Evolutionary conservation across 1,140 invertebrate species (phyloP).

Genomic region (Drusus annulatus): DNA sequence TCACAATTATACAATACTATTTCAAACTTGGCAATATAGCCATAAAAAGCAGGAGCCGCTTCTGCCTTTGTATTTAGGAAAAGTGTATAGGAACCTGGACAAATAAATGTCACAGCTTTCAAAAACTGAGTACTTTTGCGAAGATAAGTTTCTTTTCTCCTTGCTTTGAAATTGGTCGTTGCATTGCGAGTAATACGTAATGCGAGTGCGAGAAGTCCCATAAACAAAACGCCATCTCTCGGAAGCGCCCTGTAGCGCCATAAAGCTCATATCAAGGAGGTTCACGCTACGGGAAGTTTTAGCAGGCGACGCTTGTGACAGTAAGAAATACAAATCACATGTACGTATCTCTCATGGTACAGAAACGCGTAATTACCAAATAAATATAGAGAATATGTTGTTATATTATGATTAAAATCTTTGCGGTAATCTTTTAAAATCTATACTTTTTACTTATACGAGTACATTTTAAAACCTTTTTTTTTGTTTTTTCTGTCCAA

Average conservation of each 20-base stretch:
- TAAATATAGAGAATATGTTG: slow-evolving; percentile 10
- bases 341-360: slow-evolving; percentile 46
- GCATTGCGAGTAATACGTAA: slow-evolving; percentile 1
- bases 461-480: too few species aligned
- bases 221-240: background rate
- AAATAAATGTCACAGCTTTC: background rate
- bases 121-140: background rate
- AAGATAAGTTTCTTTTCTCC: background rate
- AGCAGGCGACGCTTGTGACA: slow-evolving; percentile 49
- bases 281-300: slow-evolving; percentile 32
- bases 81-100: too few species aligned
- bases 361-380: background rate
- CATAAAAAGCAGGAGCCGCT: too few species aligned
- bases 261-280: slow-evolving; percentile 40
- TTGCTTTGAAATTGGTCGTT: background rate
- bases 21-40: too few species aligned
- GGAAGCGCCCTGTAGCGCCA: background rate
- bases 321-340: slow-evolving; percentile 58
- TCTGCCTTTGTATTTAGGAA: too few species aligned
- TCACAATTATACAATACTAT: too few species aligned
- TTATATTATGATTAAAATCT: slow-evolving; percentile 46
- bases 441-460: too few species aligned
- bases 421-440: too few species aligned
- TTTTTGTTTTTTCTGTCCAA: too few species aligned
- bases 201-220: background rate